These are phyloP conservation scores for Lipotes vexillifer DNA, from an alignment of 2,113 vertebrate species.

Conservation along the genomic window DNA sequence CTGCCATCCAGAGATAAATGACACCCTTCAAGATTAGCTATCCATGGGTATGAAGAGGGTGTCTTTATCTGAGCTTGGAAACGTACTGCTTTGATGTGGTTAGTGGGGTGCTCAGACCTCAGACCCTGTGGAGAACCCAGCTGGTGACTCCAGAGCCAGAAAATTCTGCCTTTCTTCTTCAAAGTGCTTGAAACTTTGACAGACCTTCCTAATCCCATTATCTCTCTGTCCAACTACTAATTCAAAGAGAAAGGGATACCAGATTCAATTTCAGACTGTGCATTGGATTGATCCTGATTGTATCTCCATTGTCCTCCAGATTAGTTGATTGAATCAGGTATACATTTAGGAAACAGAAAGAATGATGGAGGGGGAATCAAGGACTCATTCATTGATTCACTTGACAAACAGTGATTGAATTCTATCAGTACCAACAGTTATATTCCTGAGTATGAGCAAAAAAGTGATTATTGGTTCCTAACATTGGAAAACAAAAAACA, in stretches of 20 bases:
- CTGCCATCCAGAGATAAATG: background rate
- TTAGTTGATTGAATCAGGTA: background rate
- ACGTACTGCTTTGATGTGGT: background rate
- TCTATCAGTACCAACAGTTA: background rate
- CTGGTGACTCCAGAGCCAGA: background rate
- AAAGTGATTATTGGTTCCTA: too few species aligned
- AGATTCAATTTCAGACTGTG: background rate
- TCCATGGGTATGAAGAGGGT: too few species aligned
- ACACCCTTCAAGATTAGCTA: too few species aligned
- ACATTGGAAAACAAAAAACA: background rate
- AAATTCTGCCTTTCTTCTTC: background rate
- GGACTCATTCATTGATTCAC: background rate
- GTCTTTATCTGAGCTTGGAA: fast-evolving
- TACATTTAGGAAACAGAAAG: background rate
- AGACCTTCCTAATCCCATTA: background rate
- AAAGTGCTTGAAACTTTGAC: background rate
- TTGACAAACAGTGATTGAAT: background rate
- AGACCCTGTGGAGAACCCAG: too few species aligned
- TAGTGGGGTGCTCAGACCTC: background rate
- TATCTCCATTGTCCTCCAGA: background rate
- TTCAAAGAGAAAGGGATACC: background rate
- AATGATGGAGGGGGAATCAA: background rate
- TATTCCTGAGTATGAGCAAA: background rate
- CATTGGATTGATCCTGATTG: background rate
- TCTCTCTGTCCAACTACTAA: background rate